Base-by-base conservation (phyloP, 2,888 invertebrate species). In the Horisme vitalbata region DNA sequence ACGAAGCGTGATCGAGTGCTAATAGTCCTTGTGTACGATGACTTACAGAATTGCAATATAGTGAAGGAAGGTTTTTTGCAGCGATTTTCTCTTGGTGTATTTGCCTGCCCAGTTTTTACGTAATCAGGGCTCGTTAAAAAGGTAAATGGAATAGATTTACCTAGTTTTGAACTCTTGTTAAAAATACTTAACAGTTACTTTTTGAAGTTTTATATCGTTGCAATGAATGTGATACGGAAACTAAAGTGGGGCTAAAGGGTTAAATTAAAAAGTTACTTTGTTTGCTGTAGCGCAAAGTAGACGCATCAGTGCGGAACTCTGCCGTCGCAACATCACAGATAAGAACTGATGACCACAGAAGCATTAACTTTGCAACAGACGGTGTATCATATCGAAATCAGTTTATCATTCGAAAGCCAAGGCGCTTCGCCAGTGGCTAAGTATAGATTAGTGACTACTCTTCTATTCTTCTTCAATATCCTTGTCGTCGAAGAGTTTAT, bases 291-390 rank as follows among this genome's bases (percentile, higher is more conserved):
- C 75, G 79, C 63, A 79, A 79, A 77, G 64, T 52, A 59, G 55
- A 68, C 59, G 79, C 83, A 80, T 62, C 75, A 76, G 83, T 70
- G 78, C 81, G 77, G 70, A 75, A 81, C 82, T 74, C 57, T 52
- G 65, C 59, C 61, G 62, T 59, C 58, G 71, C 70, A 75, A 74
- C 65, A 37, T 48, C 37, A 45, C 52, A 79, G 82, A 82, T 83
- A 81, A 80, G 71, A 69, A 59, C 55, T 54, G 68, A 66, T 57
- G 61, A 60, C 62, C 67, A 68, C 64, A 67, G 68, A 59, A 71
- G 65, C 69, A 64, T 64, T 63, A 33, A 41, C 49, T 51, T 57
- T 61, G 63, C 65, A 68, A 69, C 65, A 28, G 20, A 12, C 20
- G n/a, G 35, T 32, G 11, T 8, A 23, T 18, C 21, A n/a, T 18